Evolutionary conservation across 2,888 invertebrate species (phyloP).

Genomic region (Ophraella communa): DNA sequence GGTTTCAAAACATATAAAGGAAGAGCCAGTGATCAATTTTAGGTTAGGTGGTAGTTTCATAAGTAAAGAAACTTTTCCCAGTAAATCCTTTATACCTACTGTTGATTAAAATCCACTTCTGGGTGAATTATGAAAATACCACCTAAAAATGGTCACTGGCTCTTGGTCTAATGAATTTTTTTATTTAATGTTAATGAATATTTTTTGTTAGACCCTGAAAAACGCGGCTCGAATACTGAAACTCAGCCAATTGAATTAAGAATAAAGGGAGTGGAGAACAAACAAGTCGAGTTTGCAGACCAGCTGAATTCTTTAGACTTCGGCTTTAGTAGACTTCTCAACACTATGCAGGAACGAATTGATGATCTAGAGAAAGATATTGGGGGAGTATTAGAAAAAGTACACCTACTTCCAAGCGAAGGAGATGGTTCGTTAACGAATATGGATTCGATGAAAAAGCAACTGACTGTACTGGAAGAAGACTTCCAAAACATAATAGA

Average conservation of each 20-base stretch:
- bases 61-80: too few species aligned
- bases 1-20: too few species aligned
- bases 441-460: slow-evolving; percentile 55
- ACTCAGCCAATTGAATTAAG: slow-evolving; percentile 28
- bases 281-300: slow-evolving; percentile 48
- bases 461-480: slow-evolving; percentile 56
- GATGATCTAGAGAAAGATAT: slow-evolving; percentile 60
- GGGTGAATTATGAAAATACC: too few species aligned
- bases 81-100: too few species aligned
- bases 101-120: too few species aligned
- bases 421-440: slow-evolving; percentile 41
- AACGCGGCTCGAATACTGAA: neutral
- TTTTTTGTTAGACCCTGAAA: neutral
- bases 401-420: slow-evolving; percentile 43
- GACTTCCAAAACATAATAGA: slow-evolving; percentile 58
- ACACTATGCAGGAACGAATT: slow-evolving; percentile 62
- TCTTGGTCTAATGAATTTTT: too few species aligned
- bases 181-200: neutral
- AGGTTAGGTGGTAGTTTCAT: too few species aligned
- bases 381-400: slow-evolving; percentile 48
- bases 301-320: slow-evolving; percentile 53
- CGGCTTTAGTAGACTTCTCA: slow-evolving; percentile 58
- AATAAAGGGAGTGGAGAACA: slow-evolving; percentile 39
- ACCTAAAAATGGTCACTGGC: too few species aligned
- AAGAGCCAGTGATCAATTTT: too few species aligned